Evolutionary conservation across 1,140 invertebrate species (phyloP), one percentile per base, ranked within the genome.

Genomic region (Brachionus sp.): DNA sequence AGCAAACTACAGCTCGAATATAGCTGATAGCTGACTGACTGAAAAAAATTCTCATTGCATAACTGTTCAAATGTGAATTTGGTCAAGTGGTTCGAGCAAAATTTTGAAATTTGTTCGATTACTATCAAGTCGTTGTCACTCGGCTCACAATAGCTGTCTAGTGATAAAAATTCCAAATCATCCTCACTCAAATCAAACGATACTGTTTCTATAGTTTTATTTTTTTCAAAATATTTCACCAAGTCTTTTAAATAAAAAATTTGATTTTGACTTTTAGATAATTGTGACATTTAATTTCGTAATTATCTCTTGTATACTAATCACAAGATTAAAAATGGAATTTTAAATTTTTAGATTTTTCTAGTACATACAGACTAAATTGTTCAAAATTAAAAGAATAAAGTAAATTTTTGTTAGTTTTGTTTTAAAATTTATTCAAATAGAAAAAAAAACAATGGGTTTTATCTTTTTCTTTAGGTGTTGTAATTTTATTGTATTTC

Each of bases 1-100:
- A 46, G 44, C 5, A 39, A 75, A 19, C 12, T 46, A 1, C 23
- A 9, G 44, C 5, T 39, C 12, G 70, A 19, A 19, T n/a, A 75
- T 7, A 75, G 16, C 12, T 44, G 44, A 10, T 25, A 46, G n/a
- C 19, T 19, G 23, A 46, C 25, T 46, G 39, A 2, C 5, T 16
- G 19, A 75, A 75, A 75, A 44, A 75, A 75, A 7, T 46, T 46
- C 3, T 12, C 19, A 9, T 75, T 39, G 12, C 13, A 46, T 33
- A 75, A 75, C 12, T 75, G 70, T 5, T 75, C 70, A 46, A 75
- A 75, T 46, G 70, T 25, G 42, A 1, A 46, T 75, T 75, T 75
- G 42, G 39, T 75, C 33, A 75, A 50, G 25, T 46, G 10, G 29
- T 44, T 75, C 12, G 70, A 75, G 39, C 70, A 75, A 46, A 75